Evolutionary conservation across 2,888 invertebrate genomes (phyloP).

Genomic region (Nematopogon swammerdamellus): DNA sequence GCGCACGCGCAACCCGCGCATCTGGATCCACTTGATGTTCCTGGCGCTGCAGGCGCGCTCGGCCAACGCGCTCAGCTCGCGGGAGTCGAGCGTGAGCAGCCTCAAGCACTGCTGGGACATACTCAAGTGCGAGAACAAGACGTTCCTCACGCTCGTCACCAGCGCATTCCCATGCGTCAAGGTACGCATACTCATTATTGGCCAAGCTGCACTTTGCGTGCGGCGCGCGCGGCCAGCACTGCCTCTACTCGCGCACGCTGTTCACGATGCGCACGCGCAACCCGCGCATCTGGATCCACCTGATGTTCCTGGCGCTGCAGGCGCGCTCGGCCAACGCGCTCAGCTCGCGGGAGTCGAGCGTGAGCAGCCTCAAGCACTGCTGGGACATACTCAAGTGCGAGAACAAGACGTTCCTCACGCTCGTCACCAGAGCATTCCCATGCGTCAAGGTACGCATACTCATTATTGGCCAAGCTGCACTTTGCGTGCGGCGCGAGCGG

Average conservation of each 20-base stretch:
- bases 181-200: too few species aligned
- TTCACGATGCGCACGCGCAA: constrained; percentile 78
- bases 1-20: constrained; percentile 77
- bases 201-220: constrained; percentile 89
- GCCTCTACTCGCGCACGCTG: constrained; percentile 78
- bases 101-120: constrained; percentile 94
- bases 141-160: constrained; percentile 86
- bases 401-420: constrained; percentile 82
- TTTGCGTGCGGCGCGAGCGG: constrained; percentile 85
- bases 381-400: constrained; percentile 94
- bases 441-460: constrained; percentile 80
- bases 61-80: constrained; percentile 72
- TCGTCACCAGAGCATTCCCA: constrained; percentile 94
- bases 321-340: constrained; percentile 74
- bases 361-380: constrained; percentile 83
- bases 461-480: constrained; percentile 83
- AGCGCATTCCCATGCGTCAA: constrained; percentile 90
- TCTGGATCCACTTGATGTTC: constrained; percentile 97
- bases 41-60: constrained; percentile 85
- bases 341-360: constrained; percentile 76
- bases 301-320: constrained; percentile 93
- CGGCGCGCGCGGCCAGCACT: constrained; percentile 78
- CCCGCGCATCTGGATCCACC: constrained; percentile 90
- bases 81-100: constrained; percentile 78
- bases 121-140: constrained; percentile 86